Evolutionary conservation across 2,113 vertebrate species (phyloP).

Genomic region (Otis tarda): DNA sequence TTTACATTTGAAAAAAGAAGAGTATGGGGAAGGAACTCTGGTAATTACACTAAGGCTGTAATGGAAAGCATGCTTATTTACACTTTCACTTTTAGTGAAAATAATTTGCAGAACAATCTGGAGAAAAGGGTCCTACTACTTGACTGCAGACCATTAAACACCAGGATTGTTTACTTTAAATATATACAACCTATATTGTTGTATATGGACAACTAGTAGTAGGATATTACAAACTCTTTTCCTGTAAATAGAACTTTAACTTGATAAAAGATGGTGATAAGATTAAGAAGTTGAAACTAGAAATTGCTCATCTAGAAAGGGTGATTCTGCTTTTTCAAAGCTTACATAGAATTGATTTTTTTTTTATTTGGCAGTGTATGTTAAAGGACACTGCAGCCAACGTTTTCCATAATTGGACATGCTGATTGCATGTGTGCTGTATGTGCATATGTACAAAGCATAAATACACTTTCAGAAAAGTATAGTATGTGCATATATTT

Average conservation of each 20-base stretch:
- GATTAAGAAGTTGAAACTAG: neutral
- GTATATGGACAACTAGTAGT: neutral
- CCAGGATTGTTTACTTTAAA: neutral
- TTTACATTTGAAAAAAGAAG: neutral
- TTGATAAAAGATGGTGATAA: neutral
- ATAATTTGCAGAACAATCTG: neutral
- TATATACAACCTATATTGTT: neutral
- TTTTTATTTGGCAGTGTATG: neutral
- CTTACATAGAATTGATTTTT: neutral
- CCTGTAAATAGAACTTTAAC: neutral
- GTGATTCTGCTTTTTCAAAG: neutral
- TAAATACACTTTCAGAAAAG: neutral
- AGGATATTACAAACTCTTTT: neutral
- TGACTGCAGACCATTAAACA: neutral
- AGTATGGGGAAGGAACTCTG: neutral
- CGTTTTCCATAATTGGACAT: fast-evolving
- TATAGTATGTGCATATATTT: neutral
- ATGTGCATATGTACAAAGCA: too few relatives aligned
- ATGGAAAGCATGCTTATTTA: neutral
- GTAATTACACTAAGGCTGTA: neutral
- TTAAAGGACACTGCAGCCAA: neutral
- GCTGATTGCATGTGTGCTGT: neutral
- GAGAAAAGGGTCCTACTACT: neutral
- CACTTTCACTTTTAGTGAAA: neutral
- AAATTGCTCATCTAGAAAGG: neutral